These are phyloP conservation scores for Aphidius ervi DNA, from an alignment of 1,140 invertebrate species.

Conservation along the genomic window DNA sequence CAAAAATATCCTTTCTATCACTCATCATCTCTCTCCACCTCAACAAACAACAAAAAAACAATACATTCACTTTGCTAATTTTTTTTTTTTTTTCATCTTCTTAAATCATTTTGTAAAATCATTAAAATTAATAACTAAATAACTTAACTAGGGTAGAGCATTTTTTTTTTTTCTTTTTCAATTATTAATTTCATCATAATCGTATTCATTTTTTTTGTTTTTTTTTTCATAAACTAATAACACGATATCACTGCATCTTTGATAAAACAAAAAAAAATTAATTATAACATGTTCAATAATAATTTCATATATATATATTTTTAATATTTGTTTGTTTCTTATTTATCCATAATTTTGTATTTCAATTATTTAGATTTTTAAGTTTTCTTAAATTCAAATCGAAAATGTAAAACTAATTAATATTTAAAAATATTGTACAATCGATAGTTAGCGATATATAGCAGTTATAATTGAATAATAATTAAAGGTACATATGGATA, in stretches of 20 bases:
- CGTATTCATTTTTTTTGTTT: no score
- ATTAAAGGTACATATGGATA: conserved; percentile 47
- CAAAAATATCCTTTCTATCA: conserved; percentile 57
- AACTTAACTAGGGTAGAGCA: not conserved
- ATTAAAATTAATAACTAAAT: conserved; percentile 40
- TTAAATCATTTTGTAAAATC: conserved; percentile 36
- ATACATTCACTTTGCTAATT: conserved; percentile 32
- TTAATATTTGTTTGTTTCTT: not conserved
- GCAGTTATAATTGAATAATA: conserved; percentile 39
- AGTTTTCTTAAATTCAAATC: conserved; percentile 32
- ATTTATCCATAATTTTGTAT: conserved; percentile 16
- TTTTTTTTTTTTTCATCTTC: not conserved
- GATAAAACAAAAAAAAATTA: no score
- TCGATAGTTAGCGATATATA: conserved; percentile 46
- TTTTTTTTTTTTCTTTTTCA: no score
- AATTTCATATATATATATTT: no score
- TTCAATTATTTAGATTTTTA: conserved; percentile 22
- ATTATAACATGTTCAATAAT: no score
- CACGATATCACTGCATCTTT: no score
- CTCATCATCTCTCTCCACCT: conserved; percentile 36
- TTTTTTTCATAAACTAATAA: no score
- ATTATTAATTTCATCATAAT: no score
- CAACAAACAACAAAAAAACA: conserved; percentile 49
- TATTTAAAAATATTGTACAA: conserved; percentile 50
- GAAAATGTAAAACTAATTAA: conserved; percentile 49